These are phyloP conservation scores for Intellagama lesueurii DNA, from an alignment of 2,797 vertebrate species.

Conservation along the genomic window DNA sequence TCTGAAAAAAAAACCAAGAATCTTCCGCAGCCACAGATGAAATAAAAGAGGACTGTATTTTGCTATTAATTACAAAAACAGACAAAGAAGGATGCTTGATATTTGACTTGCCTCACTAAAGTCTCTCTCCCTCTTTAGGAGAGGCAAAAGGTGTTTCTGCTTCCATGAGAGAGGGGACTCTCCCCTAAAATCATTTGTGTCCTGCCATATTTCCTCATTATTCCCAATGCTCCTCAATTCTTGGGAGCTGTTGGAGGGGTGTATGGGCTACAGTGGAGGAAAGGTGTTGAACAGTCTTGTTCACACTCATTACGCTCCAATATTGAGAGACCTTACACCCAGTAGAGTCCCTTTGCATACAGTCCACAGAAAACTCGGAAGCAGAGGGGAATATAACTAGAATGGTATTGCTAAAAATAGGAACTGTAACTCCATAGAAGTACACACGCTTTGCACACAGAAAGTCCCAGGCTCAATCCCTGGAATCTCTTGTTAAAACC, in stretches of 20 bases:
- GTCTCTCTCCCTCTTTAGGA: conserved; percentile 55
- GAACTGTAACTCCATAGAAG: background rate
- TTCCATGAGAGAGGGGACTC: background rate
- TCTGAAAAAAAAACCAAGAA: conserved; percentile 58
- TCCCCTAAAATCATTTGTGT: no score
- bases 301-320: background rate
- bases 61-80: conserved; percentile 73
- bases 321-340: background rate
- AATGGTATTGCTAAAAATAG: background rate
- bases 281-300: background rate
- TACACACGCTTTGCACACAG: background rate
- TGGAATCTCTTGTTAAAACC: background rate
- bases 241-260: no score
- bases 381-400: no score
- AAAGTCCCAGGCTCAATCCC: background rate
- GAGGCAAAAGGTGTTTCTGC: background rate
- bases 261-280: background rate
- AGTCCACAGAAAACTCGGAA: background rate
- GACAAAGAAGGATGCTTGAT: conserved; percentile 71
- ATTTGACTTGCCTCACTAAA: conserved; percentile 65
- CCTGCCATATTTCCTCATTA: no score
- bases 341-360: no score
- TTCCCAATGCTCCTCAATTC: no score
- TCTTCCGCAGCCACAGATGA: conserved; percentile 67
- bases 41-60: conserved; percentile 74